Conservation (phyloP, 2,797 vertebrate species). For the Parauchenoglanis ngamensis region DNA sequence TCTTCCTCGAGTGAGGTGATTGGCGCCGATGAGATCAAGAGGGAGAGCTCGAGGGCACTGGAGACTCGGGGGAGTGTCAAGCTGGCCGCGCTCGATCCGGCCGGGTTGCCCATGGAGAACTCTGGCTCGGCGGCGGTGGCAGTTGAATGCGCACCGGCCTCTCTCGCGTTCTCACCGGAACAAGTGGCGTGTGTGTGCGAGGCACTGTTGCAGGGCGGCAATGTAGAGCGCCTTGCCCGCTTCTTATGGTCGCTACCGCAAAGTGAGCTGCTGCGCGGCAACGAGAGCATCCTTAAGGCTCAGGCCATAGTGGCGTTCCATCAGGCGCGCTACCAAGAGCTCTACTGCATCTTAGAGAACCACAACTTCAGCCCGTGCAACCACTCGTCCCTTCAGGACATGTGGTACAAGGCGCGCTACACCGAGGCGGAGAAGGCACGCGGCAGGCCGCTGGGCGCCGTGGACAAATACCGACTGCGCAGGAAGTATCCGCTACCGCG, state of each 20-base stretch:
- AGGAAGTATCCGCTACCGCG: conserved; percentile 96
- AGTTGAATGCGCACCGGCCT: conserved; percentile 83
- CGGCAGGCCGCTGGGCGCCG: conserved; percentile 94
- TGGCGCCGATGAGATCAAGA: conserved; percentile 89
- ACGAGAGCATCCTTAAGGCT: conserved; percentile 97
- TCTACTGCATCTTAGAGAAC: conserved; percentile 96
- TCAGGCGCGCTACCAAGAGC: conserved; percentile 93
- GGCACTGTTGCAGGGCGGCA: conserved; percentile 96
- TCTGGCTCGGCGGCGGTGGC: conserved; percentile 81
- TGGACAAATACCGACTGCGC: conserved; percentile 97
- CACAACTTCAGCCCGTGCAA: conserved; percentile 93
- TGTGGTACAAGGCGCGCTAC: conserved; percentile 98
- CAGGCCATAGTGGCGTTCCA: conserved; percentile 97
- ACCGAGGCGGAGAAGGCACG: conserved; percentile 96
- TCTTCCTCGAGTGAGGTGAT: conserved; percentile 89
- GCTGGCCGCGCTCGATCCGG: conserved; percentile 83
- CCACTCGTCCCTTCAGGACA: conserved; percentile 95
- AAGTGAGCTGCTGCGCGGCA: conserved; percentile 95
- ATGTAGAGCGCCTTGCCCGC: conserved; percentile 96
- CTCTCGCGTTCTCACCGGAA: conserved; percentile 95
- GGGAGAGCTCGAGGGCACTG: conserved; percentile 86
- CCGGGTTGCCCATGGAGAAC: conserved; percentile 86
- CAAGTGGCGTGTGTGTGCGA: conserved; percentile 98
- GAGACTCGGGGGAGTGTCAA: conserved; percentile 85
- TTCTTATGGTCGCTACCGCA: conserved; percentile 97